Base-by-base conservation (phyloP, 2,888 invertebrate genomes). In the Eupeodes latifasciatus region DNA sequence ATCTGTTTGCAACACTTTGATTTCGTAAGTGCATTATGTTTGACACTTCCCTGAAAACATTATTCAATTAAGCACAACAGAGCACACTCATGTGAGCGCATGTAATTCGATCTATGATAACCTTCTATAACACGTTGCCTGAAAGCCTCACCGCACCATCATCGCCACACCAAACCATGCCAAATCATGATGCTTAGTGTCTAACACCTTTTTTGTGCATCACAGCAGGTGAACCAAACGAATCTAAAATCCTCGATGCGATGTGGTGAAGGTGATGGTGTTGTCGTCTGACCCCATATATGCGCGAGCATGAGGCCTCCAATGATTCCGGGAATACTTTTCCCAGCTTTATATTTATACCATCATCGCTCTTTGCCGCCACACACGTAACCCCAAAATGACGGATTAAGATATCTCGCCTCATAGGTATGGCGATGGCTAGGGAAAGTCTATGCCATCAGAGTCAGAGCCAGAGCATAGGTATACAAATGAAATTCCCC, bases 31-130 rank as follows among this genome's bases (percentile, higher is more conserved):
- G 57, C 64, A 66, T 49, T 76, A 72, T 79, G 71, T 66, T 71
- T 66, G 79, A 76, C 86, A 87, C 76, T 76, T 66, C 66, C 55
- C 16, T 79, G 71, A 71, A 83, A 66, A 64, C 66, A 55, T 47
- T 80, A 53, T 82, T 86, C 86, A 87, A 87, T 87, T 87, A 83
- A 83, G 76, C 66, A 51, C 83, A 76, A 40, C 40, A 40, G 40
- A 75, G 27, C 87, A 87, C 72, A 40, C 81, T 85, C 76, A 64
- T 78, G 74, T 66, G 83, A 77, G 66, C 85, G 66, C 85, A 69
- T 88, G 88, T 84, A 85, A 88, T 74, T 77, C 88, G 84, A 88
- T 88, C 88, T 69, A 34, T 72, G 88, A 88, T 88, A 88, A 81
- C 88, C 88, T 77, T 27, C 59, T 71, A 27, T 27, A 72, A 66